Percentiles rank a stretch among this genome's conserved stretches.
These are phyloP conservation scores for Zelostemma sp. DNA, from an alignment of 1,140 invertebrate genomes.

Conservation along the genomic window DNA sequence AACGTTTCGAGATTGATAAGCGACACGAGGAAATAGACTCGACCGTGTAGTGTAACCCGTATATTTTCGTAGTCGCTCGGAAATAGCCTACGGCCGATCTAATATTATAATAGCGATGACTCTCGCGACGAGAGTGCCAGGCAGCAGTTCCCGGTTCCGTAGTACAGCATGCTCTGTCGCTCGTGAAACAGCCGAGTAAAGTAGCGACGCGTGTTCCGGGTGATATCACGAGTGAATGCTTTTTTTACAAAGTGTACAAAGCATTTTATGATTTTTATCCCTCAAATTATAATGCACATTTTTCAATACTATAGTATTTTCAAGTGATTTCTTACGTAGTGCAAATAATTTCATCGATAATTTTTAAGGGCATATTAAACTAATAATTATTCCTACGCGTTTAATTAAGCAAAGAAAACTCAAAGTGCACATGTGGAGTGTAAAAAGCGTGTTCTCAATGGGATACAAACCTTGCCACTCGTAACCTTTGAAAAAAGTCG, in stretches of 20 bases:
- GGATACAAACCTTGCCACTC: neutral
- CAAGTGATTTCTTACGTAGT: neutral
- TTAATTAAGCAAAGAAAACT: neutral
- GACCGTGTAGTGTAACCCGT: constrained; percentile 44
- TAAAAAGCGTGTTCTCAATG: neutral
- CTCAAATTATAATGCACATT: too few relatives aligned
- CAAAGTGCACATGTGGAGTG: constrained; percentile 7
- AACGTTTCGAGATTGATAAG: constrained; percentile 16
- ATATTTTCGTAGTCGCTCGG: constrained; percentile 66
- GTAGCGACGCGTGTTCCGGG: neutral
- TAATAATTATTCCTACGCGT: neutral
- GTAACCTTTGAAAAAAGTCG: neutral
- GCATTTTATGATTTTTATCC: neutral
- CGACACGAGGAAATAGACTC: constrained; percentile 25
- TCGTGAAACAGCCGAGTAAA: constrained; percentile 10
- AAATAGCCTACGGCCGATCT: constrained; percentile 64
- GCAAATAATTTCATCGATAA: neutral
- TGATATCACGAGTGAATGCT: neutral
- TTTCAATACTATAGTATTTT: too few relatives aligned
- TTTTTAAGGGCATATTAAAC: neutral
- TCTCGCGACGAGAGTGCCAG: constrained; percentile 37
- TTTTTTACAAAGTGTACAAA: neutral
- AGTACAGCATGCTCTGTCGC: constrained; percentile 30
- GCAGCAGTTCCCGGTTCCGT: constrained; percentile 27
- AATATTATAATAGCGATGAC: constrained; percentile 66